Conservation (phyloP, 2,888 invertebrate species). For the Sceliomorpha sp. region DNA sequence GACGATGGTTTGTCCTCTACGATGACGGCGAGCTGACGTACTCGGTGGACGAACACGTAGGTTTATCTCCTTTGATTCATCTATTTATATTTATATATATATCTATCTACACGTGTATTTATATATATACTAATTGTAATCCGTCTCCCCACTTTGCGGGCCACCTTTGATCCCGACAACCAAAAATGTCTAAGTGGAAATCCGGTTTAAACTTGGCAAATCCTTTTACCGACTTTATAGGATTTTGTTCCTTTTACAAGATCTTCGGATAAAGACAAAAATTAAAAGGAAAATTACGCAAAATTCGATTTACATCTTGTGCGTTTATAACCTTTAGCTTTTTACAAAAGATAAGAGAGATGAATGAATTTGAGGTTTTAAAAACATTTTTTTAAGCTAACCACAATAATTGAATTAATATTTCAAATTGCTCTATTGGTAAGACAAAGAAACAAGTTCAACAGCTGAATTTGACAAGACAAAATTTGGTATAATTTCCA, state of each 20-base stretch:
- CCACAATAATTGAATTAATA: too few relatives aligned
- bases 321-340: constrained; percentile 1
- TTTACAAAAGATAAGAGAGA: too few relatives aligned
- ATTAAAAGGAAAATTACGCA: too few relatives aligned
- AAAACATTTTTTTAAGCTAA: too few relatives aligned
- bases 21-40: constrained; percentile 99
- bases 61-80: constrained; percentile 79
- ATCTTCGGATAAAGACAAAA: too few relatives aligned
- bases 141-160: constrained; percentile 38
- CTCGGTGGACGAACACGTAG: constrained; percentile 98
- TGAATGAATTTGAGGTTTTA: too few relatives aligned
- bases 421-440: too few relatives aligned
- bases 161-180: constrained; percentile 16
- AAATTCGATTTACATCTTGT: too few relatives aligned
- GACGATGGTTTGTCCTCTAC: constrained; percentile 98
- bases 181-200: constrained; percentile 47
- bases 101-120: constrained; percentile 25
- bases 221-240: constrained; percentile 63
- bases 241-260: constrained; percentile 55
- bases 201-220: constrained; percentile 62
- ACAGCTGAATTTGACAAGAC: too few relatives aligned
- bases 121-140: constrained; percentile 37
- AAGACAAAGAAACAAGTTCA: too few relatives aligned
- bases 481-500: too few relatives aligned
- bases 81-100: constrained; percentile 22